phyloP scores from a whole-genome alignment of 1,140 invertebrate species.

The Anthonomus grandis region DNA sequence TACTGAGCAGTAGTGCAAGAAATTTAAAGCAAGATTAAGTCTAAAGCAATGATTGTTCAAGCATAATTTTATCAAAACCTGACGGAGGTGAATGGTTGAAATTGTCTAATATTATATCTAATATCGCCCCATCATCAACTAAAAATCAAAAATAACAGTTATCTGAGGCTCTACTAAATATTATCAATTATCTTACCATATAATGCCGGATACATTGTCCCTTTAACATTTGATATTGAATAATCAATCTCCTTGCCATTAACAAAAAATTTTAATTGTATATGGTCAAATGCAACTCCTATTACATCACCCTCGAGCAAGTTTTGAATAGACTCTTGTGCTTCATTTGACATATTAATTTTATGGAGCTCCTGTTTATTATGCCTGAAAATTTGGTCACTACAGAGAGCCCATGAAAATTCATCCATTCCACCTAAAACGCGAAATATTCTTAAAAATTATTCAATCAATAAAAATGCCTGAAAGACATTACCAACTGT shows the following conservation, averaged over 20 bases:
- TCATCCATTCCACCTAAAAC: slow-evolving; percentile 75
- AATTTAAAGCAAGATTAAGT: too few relatives aligned
- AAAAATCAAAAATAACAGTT: slow-evolving; percentile 46
- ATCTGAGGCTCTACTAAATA: neutral
- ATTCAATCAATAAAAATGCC: too few relatives aligned
- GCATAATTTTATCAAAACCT: slow-evolving; percentile 94
- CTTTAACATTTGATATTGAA: slow-evolving; percentile 84
- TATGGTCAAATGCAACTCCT: slow-evolving; percentile 93
- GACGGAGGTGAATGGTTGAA: slow-evolving; percentile 81
- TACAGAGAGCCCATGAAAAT: slow-evolving; percentile 91
- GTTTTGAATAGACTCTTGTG: slow-evolving; percentile 49
- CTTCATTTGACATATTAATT: slow-evolving; percentile 47
- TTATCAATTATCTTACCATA: slow-evolving; percentile 68
- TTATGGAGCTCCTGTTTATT: slow-evolving; percentile 77
- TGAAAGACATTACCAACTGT: slow-evolving; percentile 61
- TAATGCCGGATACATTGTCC: slow-evolving; percentile 87
- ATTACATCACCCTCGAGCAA: slow-evolving; percentile 92
- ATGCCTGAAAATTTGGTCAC: slow-evolving; percentile 83
- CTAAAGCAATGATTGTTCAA: slow-evolving; percentile 94
- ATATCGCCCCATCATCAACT: slow-evolving; percentile 96
- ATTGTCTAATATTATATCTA: slow-evolving; percentile 90
- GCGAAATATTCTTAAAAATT: too few relatives aligned
- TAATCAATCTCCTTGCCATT: slow-evolving; percentile 87
- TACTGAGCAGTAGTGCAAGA: too few relatives aligned
- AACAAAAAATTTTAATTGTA: slow-evolving; percentile 93